Evolutionary conservation across 2,797 vertebrate genomes (phyloP).

Genomic region (Buphagus erythrorhynchus): DNA sequence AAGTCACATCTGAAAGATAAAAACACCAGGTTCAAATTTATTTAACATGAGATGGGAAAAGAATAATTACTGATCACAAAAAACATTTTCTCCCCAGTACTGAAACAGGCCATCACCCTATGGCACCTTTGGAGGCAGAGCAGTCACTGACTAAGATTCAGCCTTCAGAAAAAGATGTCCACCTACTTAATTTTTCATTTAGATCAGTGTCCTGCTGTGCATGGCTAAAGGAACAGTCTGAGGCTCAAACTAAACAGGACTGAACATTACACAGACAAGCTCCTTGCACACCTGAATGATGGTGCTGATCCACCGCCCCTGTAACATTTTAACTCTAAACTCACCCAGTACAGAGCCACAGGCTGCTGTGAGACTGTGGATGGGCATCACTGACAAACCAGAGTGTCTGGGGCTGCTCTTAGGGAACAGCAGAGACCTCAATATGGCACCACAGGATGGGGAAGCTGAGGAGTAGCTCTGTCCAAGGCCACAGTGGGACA

Average conservation of each 20-base stretch:
- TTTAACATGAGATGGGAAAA: not conserved
- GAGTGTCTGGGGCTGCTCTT: not conserved
- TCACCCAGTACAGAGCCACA: not conserved
- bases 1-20: not conserved
- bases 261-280: not conserved
- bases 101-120: not conserved
- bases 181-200: not conserved
- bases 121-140: not conserved
- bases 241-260: not conserved
- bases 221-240: not conserved
- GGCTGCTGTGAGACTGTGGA: not conserved
- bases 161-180: not conserved
- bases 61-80: not conserved
- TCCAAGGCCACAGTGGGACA: rapidly evolving
- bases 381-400: not conserved
- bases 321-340: not conserved
- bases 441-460: not conserved
- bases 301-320: not conserved
- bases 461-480: not conserved
- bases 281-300: not conserved
- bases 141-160: rapidly evolving
- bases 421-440: not conserved
- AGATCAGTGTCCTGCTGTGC: not conserved
- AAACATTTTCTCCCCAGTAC: not conserved
- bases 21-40: not conserved